phyloP scores from a whole-genome alignment of 2,113 vertebrate genomes.

The Thalassoma bifasciatum region DNA sequence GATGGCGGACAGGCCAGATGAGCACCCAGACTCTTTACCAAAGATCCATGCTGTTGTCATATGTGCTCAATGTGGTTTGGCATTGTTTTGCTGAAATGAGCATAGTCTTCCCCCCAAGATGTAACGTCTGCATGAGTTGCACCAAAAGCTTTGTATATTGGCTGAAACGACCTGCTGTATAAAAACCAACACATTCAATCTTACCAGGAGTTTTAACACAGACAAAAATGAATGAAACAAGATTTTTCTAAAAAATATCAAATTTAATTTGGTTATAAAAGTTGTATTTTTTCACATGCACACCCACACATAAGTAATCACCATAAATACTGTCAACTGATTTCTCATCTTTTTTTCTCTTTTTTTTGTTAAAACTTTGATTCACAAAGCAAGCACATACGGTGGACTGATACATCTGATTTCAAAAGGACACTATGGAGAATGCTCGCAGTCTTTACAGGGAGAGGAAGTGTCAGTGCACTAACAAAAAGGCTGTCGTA shows the following conservation, averaged over 20 bases:
- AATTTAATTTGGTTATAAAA: slow-evolving; percentile 95
- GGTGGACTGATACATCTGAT: slow-evolving; percentile 85
- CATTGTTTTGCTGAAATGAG: no score
- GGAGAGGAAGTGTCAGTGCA: slow-evolving; percentile 83
- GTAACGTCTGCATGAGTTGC: no score
- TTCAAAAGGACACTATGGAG: slow-evolving; percentile 90
- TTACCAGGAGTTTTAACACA: not conserved
- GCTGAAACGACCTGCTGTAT: no score
- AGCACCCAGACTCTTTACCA: no score
- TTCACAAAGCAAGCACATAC: slow-evolving; percentile 88
- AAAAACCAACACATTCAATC: not conserved
- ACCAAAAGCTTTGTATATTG: no score
- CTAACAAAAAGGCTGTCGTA: slow-evolving; percentile 91
- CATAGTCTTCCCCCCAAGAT: no score
- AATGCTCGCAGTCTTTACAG: slow-evolving; percentile 84
- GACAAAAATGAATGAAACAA: slow-evolving; percentile 10
- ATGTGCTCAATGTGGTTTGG: no score
- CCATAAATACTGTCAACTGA: slow-evolving; percentile 86
- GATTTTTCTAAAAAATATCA: slow-evolving; percentile 90
- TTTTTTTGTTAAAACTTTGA: slow-evolving; percentile 74
- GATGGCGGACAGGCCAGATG: no score
- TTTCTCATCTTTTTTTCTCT: slow-evolving; percentile 64
- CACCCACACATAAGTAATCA: slow-evolving; percentile 89
- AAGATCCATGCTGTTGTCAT: no score
- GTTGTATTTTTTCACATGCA: slow-evolving; percentile 88